These are phyloP conservation scores for Anableps anableps DNA, from an alignment of 2,797 vertebrate genomes.

Conservation along the genomic window DNA sequence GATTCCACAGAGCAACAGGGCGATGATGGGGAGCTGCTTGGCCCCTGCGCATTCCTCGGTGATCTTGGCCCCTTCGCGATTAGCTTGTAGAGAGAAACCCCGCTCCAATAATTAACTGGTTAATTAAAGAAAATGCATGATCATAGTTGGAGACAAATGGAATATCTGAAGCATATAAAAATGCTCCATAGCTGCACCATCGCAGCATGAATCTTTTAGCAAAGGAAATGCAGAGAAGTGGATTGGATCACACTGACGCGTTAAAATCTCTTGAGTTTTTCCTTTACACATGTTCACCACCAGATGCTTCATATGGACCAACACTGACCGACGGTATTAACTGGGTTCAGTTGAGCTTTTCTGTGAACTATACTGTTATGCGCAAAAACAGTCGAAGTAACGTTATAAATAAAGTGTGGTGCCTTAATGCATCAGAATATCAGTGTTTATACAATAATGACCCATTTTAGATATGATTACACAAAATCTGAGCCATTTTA, in stretches of 20 bases:
- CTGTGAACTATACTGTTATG: not conserved
- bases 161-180: not conserved
- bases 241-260: not conserved
- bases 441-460: not conserved
- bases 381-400: not conserved
- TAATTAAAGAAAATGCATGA: not conserved
- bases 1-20: constrained; percentile 61
- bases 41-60: constrained; percentile 23
- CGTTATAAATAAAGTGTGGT: not conserved
- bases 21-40: constrained; percentile 10
- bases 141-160: not conserved
- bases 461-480: not conserved
- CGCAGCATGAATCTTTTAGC: not conserved
- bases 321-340: not conserved
- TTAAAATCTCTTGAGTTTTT: not conserved
- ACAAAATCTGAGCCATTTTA: not conserved
- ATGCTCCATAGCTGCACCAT: not conserved
- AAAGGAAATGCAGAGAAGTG: not conserved
- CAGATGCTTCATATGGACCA: not conserved
- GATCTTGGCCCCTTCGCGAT: constrained; percentile 23
- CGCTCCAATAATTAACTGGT: not conserved
- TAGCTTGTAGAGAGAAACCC: constrained; percentile 5
- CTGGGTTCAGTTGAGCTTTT: not conserved
- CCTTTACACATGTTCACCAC: not conserved
- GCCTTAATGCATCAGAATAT: not conserved